Evolutionary conservation across 2,797 vertebrate genomes (phyloP), one percentile per base, ranked within the genome.

Genomic region (Okamejei kenojei): DNA sequence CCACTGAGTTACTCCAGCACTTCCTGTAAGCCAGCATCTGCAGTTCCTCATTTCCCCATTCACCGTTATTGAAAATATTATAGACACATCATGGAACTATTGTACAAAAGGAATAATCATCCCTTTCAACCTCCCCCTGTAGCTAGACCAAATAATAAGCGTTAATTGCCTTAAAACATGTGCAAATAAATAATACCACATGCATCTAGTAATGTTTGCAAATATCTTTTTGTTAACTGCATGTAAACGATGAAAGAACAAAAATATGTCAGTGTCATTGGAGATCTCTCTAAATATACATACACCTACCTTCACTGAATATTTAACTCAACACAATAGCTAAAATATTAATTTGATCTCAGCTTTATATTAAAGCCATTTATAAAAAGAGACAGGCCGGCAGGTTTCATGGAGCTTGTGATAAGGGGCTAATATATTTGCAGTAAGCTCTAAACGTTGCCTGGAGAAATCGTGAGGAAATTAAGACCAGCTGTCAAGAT

Each of bases 401-500:
- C 71, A 92, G 90, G 71, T 92, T 92, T 54, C 71, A n/a, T 58
- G 11, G 23, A 58, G 71, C 90, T 54, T 92, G 90, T 58, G 90
- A 71, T 92, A 58, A 76, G n/a, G 26, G 38, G 73, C 38, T 74
- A 54, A 91, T 91, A 32, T 65, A n/a, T 63, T 35, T n/a, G 90
- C 71, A 76, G 90, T 92, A 38, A 13, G 65, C 90, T 92, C 45
- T n/a, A 38, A 29, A 76, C 38, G 76, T 23, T 9, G 90, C 90
- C 90, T 76, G 65, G 29, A 92, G 90, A 92, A 92, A 92, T 23
- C 29, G 13, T 76, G 90, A 92, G 90, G 90, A 92, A 92, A 92
- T 92, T 92, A 71, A 92, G 90, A 71, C 90, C 90, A 92, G 90
- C 90, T 92, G 90, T 92, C 71, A 76, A 92, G 90, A 92, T 92